Conservation (phyloP, 2,113 vertebrate genomes). For the Potamarius usumacintae region DNA sequence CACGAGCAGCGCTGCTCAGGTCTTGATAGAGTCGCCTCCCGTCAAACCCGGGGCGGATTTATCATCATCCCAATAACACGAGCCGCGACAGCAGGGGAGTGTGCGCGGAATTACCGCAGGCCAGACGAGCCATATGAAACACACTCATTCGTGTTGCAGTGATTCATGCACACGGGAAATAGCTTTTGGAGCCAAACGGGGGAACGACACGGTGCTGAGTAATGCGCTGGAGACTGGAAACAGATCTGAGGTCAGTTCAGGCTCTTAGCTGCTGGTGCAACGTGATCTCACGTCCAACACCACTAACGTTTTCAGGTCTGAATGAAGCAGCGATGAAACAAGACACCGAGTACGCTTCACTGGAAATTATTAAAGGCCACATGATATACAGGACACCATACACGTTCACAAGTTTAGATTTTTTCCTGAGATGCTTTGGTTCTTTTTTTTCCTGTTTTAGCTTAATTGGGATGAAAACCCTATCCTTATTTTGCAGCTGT, state of each 20-base stretch:
- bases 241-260: background rate
- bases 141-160: conserved; percentile 1
- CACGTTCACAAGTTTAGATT: too few species aligned
- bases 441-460: too few species aligned
- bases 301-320: too few species aligned
- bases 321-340: background rate
- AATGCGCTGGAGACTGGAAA: background rate
- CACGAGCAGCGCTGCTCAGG: background rate
- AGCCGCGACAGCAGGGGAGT: background rate
- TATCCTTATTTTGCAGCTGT: too few species aligned
- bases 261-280: background rate
- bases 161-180: conserved; percentile 27
- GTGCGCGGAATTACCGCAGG: background rate
- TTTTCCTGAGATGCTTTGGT: too few species aligned
- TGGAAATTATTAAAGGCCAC: too few species aligned
- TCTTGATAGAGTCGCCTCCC: conserved; percentile 6
- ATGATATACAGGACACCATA: too few species aligned
- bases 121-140: background rate
- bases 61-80: background rate
- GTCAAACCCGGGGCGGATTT: background rate
- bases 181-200: background rate
- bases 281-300: background rate
- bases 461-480: too few species aligned
- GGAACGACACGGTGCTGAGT: background rate
- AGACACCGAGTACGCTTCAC: background rate